Evolutionary conservation across 2,888 invertebrate species (phyloP), one percentile per base, ranked within the genome.

Genomic region (Oxycera nigricornis): DNA sequence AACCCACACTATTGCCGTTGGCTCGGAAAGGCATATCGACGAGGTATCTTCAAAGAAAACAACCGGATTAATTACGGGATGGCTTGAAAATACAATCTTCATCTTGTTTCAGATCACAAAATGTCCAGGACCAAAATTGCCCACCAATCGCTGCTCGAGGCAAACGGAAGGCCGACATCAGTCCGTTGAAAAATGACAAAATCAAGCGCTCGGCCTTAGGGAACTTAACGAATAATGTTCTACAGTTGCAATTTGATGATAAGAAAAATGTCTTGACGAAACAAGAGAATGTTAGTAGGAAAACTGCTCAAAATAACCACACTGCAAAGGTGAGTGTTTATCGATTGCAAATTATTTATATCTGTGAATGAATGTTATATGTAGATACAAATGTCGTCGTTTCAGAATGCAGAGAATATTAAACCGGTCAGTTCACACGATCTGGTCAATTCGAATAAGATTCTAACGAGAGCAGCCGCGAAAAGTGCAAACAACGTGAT

Each of bases 161-260:
- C 68, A 95, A 95, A 83, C 88, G 95, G 81, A 95, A 95, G 88
- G 94, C 94, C 1, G 91, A 91, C 57, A 90, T 89, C 77, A 94
- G 94, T 74, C 94, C 94, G 2, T 81, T 90, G 57, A 94, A 92
- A 84, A 91, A 92, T 82, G 90, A 89, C 78, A 89, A 88, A 68
- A 89, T 90, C 3, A 95, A 94, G 83, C 87, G 96, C 80, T 92
- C 94, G 52, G 96, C 95, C 2, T 90, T 96, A 81, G 94, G 93
- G 76, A 95, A 96, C 83, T 90, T 95, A 78, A 94, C 94, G 68
- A 95, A 94, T 77, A 85, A 85, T 78, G 82, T 82, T 7, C 78
- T 77, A 41, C 59, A 61, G 20, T 62, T 73, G 11, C 41, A 61
- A 17, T 46, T 73, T 50, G 73, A 73, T 73, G 73, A 73, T 73